Evolutionary conservation across 2,113 vertebrate genomes (phyloP), one percentile per base, ranked within the genome.

Genomic region (Phylloscopus whistleri): DNA sequence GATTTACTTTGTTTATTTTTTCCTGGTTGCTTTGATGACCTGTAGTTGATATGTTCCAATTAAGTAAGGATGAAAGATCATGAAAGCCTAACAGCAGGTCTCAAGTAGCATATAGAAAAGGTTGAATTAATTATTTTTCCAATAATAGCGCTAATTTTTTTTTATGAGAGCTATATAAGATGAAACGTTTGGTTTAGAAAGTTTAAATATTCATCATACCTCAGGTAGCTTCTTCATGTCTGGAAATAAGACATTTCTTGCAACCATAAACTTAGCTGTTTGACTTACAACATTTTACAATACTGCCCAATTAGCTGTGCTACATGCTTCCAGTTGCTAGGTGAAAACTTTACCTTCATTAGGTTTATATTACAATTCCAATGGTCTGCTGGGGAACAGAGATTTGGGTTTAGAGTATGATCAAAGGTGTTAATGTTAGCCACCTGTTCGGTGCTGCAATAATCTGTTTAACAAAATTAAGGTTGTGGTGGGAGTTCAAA

Each of bases 271-370:
- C 48, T 17, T 87, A 77, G 24, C 31, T 70, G 4, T 44, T 80
- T 95, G 16, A 86, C 53, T 64, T 89, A 85, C 52, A 95, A 73
- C 18, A 60, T 95, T 94, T 96, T 81, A 79, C 55, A 83, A 17
- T 87, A 63, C 64, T 44, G 39, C 62, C 72, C 83, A 95, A 70
- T 94, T 95, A 97, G 11, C 59, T 89, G 19, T 73, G 13, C 37
- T 90, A 41, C 75, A 49, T 44, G 62, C 14, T 96, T 55, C 67
- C 79, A 89, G 80, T 94, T 95, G 79, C 51, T 90, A 96, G 95
- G 84, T 89, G 94, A 96, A 95, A 91, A 95, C 74, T 90, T 94
- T 90, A 49, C 82, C 52, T 96, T 97, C 70, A 56, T 96, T 95
- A 84, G 80, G 10, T 77, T 97, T 96, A 92, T 51, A 76, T 93